Conservation (phyloP, 1,140 invertebrate species). For the Drosophila sulfurigaster region DNA sequence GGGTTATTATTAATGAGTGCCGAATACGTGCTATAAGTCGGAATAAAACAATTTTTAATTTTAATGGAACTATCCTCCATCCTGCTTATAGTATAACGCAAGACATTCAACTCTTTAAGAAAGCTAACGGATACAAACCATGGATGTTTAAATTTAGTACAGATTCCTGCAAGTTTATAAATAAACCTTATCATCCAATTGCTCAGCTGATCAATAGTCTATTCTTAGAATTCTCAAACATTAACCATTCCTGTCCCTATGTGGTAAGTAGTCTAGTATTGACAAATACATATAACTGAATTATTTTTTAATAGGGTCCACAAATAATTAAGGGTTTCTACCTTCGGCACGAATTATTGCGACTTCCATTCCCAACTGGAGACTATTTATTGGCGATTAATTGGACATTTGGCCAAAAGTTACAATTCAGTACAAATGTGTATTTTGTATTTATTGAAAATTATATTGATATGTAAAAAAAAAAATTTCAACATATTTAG, state of each 20-base stretch:
- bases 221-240: slow-evolving; percentile 1
- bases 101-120: neutral
- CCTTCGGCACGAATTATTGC: neutral
- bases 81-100: neutral
- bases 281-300: neutral
- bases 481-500: too few relatives aligned
- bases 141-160: neutral
- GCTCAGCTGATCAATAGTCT: slow-evolving; percentile 2
- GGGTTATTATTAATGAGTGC: slow-evolving; percentile 7
- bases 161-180: slow-evolving; percentile 12
- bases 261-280: slow-evolving; percentile 12
- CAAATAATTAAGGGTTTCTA: neutral
- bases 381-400: slow-evolving; percentile 6
- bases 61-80: slow-evolving; percentile 14
- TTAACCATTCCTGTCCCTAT: slow-evolving; percentile 34
- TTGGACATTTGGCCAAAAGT: slow-evolving; percentile 16
- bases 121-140: slow-evolving; percentile 29
- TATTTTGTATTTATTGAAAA: slow-evolving; percentile 6
- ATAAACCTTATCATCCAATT: slow-evolving; percentile 5
- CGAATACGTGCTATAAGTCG: slow-evolving; percentile 14
- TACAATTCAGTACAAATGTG: neutral
- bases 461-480: neutral
- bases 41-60: slow-evolving; percentile 10
- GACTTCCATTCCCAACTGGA: slow-evolving; percentile 7
- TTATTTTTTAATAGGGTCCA: neutral